Evolutionary conservation across 2,888 invertebrate genomes (phyloP).

Genomic region (Plebejus anna): DNA sequence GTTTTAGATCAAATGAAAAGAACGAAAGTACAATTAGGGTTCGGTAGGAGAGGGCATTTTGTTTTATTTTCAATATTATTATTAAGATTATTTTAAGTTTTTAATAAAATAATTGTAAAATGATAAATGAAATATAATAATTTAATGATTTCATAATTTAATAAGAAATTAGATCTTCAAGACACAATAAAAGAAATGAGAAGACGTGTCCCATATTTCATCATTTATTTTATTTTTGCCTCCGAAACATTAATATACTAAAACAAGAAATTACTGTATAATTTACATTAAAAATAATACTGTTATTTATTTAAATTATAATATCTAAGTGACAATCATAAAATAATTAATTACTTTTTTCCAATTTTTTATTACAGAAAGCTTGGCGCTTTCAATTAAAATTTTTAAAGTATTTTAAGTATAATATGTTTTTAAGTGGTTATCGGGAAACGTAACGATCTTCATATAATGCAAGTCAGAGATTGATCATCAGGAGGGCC

Average conservation of each 20-base stretch:
- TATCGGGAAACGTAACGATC: slow-evolving; percentile 13
- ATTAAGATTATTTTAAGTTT: neutral
- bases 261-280: too few species aligned
- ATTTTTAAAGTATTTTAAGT: neutral
- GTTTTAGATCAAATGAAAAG: slow-evolving; percentile 16
- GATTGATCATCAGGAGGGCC: slow-evolving; percentile 19
- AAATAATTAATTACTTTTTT: neutral
- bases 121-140: too few species aligned
- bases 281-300: neutral
- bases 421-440: slow-evolving; percentile 7
- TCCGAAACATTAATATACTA: too few species aligned
- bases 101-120: too few species aligned
- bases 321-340: too few species aligned
- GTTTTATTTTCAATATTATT: neutral
- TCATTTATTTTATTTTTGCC: too few species aligned
- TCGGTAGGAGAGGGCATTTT: neutral
- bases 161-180: too few species aligned
- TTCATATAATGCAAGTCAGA: slow-evolving; percentile 24
- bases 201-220: too few species aligned
- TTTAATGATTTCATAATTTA: too few species aligned
- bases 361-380: neutral
- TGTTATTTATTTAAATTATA: neutral
- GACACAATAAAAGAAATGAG: too few species aligned
- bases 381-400: neutral
- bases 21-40: slow-evolving; percentile 3